These are phyloP conservation scores for Spicauda simplicius DNA, from an alignment of 2,888 invertebrate genomes.

Conservation along the genomic window DNA sequence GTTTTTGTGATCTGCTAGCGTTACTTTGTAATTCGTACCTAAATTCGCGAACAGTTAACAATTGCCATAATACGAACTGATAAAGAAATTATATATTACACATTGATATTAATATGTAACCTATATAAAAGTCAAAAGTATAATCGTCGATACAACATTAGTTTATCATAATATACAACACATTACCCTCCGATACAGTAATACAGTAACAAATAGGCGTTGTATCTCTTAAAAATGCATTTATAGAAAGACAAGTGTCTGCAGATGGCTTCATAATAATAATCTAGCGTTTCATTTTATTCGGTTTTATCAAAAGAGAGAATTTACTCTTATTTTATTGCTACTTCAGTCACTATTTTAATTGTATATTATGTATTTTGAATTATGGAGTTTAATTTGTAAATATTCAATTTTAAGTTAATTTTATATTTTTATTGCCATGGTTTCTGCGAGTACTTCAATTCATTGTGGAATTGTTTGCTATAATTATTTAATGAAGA, in stretches of 20 bases:
- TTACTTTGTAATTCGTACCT: conserved; percentile 76
- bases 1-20: conserved; percentile 83
- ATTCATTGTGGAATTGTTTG: conserved; percentile 73
- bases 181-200: conserved; percentile 45
- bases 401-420: conserved; percentile 82
- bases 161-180: conserved; percentile 38
- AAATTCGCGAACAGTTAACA: conserved; percentile 71
- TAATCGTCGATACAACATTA: conserved; percentile 41
- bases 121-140: conserved; percentile 42
- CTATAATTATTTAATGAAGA: conserved; percentile 76
- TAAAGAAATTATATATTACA: conserved; percentile 63
- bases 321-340: conserved; percentile 64
- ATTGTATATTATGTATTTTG: conserved; percentile 79
- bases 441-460: conserved; percentile 74
- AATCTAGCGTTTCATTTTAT: conserved; percentile 55
- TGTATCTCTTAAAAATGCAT: conserved; percentile 46
- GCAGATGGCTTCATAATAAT: conserved; percentile 53
- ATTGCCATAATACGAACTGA: conserved; percentile 78
- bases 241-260: conserved; percentile 49
- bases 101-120: conserved; percentile 46
- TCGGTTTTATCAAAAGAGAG: conserved; percentile 60
- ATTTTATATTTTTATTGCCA: conserved; percentile 79
- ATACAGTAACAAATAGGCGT: conserved; percentile 43
- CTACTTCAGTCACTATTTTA: conserved; percentile 80
- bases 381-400: conserved; percentile 74